Evolutionary conservation across 2,888 invertebrate genomes (phyloP).

Genomic region (Gari tellinella): DNA sequence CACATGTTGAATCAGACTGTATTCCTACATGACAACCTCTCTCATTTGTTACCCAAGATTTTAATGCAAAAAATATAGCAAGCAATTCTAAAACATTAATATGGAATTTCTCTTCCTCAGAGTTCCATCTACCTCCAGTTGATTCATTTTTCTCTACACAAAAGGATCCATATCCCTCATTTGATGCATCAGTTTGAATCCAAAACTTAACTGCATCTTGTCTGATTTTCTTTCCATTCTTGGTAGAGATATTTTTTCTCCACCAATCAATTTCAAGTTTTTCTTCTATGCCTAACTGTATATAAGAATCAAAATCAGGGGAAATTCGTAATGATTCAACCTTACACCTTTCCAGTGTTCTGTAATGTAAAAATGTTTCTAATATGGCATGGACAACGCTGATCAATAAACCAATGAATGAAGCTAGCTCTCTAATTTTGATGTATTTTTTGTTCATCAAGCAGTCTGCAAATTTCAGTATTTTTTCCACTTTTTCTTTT

Average conservation of each 20-base stretch:
- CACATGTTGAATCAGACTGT: no score
- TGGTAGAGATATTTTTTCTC: background rate
- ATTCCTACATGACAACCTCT: no score
- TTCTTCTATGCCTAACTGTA: background rate
- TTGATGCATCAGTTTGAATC: slow-evolving; percentile 35
- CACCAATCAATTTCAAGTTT: slow-evolving; percentile 13
- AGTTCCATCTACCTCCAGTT: slow-evolving; percentile 31
- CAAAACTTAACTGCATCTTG: background rate
- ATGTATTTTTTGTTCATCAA: background rate
- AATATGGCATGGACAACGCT: no score
- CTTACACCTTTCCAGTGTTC: no score
- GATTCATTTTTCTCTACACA: slow-evolving; percentile 1
- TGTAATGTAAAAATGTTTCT: no score
- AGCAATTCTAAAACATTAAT: no score
- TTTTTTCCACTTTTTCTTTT: slow-evolving; percentile 1
- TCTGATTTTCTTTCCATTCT: slow-evolving; percentile 1
- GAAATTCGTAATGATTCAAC: no score
- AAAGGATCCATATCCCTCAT: slow-evolving; percentile 22
- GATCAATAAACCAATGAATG: background rate
- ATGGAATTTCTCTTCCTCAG: background rate
- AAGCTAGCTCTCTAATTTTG: background rate
- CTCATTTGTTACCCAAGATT: no score
- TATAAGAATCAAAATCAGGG: no score
- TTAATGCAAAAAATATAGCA: no score
- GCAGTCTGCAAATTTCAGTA: background rate